Conservation (phyloP, 2,888 invertebrate species). For the Adelphocoris suturalis region DNA sequence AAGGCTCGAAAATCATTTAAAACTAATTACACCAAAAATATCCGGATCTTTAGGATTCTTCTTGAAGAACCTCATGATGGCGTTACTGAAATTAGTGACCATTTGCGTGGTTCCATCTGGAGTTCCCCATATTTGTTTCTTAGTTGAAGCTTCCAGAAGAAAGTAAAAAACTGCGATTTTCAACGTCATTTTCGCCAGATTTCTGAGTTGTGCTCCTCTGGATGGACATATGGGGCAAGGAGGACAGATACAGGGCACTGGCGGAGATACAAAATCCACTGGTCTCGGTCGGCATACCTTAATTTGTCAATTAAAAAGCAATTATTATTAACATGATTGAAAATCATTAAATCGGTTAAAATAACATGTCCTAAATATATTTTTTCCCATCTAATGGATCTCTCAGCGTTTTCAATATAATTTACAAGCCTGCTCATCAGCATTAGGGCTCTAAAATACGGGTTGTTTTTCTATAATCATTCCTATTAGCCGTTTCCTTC, state of each 20-base stretch:
- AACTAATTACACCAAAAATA: conserved; percentile 17
- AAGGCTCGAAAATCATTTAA: background rate
- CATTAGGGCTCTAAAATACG: no score
- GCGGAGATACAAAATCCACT: conserved; percentile 59
- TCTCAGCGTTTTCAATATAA: no score
- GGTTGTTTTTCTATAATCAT: no score
- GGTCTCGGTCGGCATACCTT: conserved; percentile 60
- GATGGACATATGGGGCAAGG: conserved; percentile 69
- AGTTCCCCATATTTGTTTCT: conserved; percentile 55
- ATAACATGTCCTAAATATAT: no score
- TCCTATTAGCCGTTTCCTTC: no score
- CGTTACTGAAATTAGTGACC: conserved; percentile 53
- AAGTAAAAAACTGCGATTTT: conserved; percentile 52
- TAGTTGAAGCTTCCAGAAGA: conserved; percentile 46
- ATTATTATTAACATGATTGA: no score
- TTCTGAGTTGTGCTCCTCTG: conserved; percentile 27
- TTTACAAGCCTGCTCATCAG: no score
- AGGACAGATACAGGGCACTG: conserved; percentile 67
- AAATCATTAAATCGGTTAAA: conserved; percentile 12
- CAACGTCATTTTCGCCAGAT: background rate
- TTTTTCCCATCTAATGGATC: no score
- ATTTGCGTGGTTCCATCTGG: conserved; percentile 57
- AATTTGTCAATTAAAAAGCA: background rate
- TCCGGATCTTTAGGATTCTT: conserved; percentile 22
- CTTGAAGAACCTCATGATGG: conserved; percentile 29